These are phyloP conservation scores for Azemiops feae DNA, from an alignment of 2,113 vertebrate genomes.

Conservation along the genomic window DNA sequence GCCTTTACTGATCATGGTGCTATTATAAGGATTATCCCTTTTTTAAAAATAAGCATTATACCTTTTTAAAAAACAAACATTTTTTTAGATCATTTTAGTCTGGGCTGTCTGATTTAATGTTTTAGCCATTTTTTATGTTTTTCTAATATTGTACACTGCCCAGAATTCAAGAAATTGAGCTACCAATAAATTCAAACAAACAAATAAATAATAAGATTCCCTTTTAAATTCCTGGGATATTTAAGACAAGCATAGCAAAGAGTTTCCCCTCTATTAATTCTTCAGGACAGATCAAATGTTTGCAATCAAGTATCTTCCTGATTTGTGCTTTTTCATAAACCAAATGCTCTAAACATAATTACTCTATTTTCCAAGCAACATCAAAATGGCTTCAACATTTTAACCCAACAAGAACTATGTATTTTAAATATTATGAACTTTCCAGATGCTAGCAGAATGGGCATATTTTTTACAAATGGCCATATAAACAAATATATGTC, in stretches of 20 bases:
- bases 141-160: background rate
- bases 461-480: conserved; percentile 21
- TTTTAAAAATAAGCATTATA: background rate
- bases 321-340: conserved; percentile 27
- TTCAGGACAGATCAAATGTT: background rate
- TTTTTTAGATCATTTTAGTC: background rate
- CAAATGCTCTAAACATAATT: background rate
- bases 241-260: background rate
- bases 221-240: background rate
- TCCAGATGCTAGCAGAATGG: conserved; percentile 36
- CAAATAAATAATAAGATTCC: background rate
- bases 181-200: background rate
- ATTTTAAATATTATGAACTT: conserved; percentile 34
- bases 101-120: background rate
- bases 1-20: too few species aligned
- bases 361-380: background rate
- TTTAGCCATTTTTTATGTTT: background rate
- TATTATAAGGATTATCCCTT: background rate
- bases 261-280: background rate
- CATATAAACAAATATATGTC: conserved; percentile 41
- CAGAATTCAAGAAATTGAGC: background rate
- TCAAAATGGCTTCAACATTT: conserved; percentile 9
- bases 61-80: background rate
- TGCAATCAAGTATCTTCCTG: background rate
- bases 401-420: background rate